Evolutionary conservation across 2,797 vertebrate genomes (phyloP).

Genomic region (Epinephelus awoara): DNA sequence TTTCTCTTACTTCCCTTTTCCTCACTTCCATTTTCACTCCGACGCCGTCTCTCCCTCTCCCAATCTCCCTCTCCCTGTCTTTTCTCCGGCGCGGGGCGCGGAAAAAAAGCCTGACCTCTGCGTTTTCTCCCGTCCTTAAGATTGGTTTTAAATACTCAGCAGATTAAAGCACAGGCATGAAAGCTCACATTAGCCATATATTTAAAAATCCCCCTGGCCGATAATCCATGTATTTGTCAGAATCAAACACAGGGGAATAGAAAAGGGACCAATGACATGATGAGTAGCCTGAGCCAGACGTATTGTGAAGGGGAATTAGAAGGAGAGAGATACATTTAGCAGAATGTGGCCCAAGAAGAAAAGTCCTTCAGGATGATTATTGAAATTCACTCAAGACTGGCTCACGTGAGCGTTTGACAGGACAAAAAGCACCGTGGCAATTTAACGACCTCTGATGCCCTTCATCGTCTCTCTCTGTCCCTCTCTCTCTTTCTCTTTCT

Average conservation of each 20-base stretch:
- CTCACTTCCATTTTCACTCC: conserved; percentile 58
- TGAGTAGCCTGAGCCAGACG: conserved; percentile 81
- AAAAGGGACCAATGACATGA: conserved; percentile 86
- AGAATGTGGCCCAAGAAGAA: conserved; percentile 79
- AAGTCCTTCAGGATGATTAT: conserved; percentile 85
- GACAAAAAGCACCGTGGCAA: conserved; percentile 74
- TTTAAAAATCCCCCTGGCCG: conserved; percentile 86
- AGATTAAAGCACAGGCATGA: conserved; percentile 89
- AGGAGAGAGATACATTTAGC: conserved; percentile 84
- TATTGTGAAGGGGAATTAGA: conserved; percentile 85
- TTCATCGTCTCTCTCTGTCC: conserved; percentile 55
- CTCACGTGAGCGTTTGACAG: conserved; percentile 73
- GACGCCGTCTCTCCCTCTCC: conserved; percentile 50
- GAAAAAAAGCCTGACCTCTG: conserved; percentile 87
- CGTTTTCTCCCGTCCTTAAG: conserved; percentile 86
- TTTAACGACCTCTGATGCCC: conserved; percentile 77
- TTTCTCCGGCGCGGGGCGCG: conserved; percentile 44
- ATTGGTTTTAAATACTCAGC: conserved; percentile 89
- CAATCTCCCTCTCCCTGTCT: conserved; percentile 61
- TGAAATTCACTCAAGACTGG: conserved; percentile 82
- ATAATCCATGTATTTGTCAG: conserved; percentile 90
- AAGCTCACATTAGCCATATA: conserved; percentile 90
- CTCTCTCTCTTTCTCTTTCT: conserved; percentile 27
- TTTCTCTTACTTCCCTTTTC: conserved; percentile 83
- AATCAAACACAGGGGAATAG: conserved; percentile 89